These are phyloP conservation scores for Palythoa grandiflora DNA, from an alignment of 92 coral and sea anemone species.

Conservation along the genomic window DNA sequence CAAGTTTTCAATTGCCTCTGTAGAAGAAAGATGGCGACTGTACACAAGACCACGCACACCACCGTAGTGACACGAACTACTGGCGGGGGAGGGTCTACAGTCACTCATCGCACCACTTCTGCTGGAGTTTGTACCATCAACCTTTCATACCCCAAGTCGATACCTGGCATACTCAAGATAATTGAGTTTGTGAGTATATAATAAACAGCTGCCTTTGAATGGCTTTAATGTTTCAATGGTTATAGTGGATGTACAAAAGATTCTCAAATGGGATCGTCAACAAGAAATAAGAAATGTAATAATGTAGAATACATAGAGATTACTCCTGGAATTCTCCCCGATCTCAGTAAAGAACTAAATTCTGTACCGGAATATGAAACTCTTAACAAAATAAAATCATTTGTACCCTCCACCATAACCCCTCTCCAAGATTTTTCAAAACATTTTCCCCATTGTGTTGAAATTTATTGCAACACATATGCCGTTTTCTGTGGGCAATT, in stretches of 20 bases:
- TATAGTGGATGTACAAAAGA: neutral
- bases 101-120: constrained; percentile 31
- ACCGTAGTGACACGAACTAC: constrained; percentile 32
- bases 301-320: no score
- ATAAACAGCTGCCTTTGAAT: neutral
- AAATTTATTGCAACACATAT: no score
- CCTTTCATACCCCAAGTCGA: constrained; percentile 16
- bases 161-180: constrained; percentile 39
- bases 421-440: no score
- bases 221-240: neutral
- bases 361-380: no score
- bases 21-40: constrained; percentile 33
- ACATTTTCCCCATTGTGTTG: no score
- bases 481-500: no score
- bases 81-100: constrained; percentile 17
- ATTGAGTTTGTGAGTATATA: constrained; percentile 29
- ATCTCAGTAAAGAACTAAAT: no score
- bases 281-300: neutral
- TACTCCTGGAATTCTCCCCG: no score
- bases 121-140: constrained; percentile 36
- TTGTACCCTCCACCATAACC: no score
- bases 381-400: no score
- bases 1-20: neutral
- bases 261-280: no score
- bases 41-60: constrained; percentile 26